A percentile compares a stretch with the other conserved stretches of the same genome.
Conservation (phyloP, 2,888 invertebrate genomes). For the Cistogaster globosa region DNA sequence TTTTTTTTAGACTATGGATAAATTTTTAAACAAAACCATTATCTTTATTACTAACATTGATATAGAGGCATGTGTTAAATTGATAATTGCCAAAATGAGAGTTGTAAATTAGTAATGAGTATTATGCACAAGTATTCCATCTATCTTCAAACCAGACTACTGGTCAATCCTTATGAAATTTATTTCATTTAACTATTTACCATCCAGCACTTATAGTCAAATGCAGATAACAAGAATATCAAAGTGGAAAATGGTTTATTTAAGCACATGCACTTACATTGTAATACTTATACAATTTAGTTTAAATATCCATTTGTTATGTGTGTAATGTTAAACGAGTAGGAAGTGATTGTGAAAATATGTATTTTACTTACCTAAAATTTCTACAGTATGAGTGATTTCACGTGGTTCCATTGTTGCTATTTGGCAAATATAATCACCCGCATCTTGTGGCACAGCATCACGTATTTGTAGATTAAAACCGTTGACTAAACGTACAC, state of each 20-base stretch:
- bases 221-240: neutral
- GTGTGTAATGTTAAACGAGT: neutral
- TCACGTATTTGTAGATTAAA: slow-evolving; percentile 87
- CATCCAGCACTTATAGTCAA: neutral
- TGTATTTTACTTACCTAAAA: slow-evolving; percentile 85
- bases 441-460: slow-evolving; percentile 86
- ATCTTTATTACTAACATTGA: too few relatives aligned
- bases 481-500: slow-evolving; percentile 86
- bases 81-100: too few relatives aligned
- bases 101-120: too few relatives aligned
- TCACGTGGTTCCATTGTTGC: slow-evolving; percentile 87
- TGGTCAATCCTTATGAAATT: too few relatives aligned
- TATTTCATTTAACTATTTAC: too few relatives aligned
- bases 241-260: neutral
- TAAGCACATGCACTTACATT: neutral
- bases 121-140: too few relatives aligned
- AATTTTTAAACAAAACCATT: too few relatives aligned
- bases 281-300: neutral
- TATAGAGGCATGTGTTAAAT: too few relatives aligned
- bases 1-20: too few relatives aligned
- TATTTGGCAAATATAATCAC: slow-evolving; percentile 88
- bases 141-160: too few relatives aligned
- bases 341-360: neutral
- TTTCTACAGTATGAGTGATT: slow-evolving; percentile 87
- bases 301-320: neutral